These are phyloP conservation scores for Scopus umbretta DNA, from an alignment of 2,113 vertebrate genomes.

Conservation along the genomic window DNA sequence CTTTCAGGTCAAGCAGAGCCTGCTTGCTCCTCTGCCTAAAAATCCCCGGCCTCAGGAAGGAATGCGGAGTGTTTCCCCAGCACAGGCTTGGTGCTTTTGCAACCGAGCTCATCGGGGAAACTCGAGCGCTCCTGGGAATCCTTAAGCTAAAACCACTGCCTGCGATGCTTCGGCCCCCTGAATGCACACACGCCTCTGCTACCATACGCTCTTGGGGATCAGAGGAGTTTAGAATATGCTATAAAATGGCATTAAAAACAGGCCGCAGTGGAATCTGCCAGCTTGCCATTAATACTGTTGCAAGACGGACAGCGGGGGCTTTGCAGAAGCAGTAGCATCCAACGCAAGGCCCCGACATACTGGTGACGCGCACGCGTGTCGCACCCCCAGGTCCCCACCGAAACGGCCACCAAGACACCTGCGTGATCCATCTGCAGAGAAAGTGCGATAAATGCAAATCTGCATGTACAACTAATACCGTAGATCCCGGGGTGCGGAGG, in stretches of 20 bases:
- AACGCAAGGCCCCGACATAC: neutral
- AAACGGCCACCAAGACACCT: neutral
- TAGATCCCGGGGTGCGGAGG: neutral
- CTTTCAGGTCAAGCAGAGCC: neutral
- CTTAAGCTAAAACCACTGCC: neutral
- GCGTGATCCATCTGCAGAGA: neutral
- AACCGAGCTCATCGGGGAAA: accelerated
- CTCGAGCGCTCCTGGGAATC: neutral
- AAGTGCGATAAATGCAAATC: accelerated
- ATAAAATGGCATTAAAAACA: neutral
- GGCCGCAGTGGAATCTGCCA: accelerated
- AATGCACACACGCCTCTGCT: accelerated
- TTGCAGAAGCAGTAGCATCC: neutral
- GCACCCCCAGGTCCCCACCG: neutral
- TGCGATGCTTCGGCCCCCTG: neutral
- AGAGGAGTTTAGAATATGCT: accelerated
- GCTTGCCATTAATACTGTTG: neutral
- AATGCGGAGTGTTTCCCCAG: neutral
- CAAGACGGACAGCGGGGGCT: neutral
- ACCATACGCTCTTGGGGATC: accelerated
- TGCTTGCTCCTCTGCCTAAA: neutral
- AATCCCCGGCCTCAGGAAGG: neutral
- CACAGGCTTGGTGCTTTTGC: accelerated
- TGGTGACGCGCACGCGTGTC: accelerated
- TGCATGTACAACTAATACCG: accelerated